These are phyloP conservation scores for Girardia tigrina DNA, from an alignment of 2,888 invertebrate species.

Conservation along the genomic window DNA sequence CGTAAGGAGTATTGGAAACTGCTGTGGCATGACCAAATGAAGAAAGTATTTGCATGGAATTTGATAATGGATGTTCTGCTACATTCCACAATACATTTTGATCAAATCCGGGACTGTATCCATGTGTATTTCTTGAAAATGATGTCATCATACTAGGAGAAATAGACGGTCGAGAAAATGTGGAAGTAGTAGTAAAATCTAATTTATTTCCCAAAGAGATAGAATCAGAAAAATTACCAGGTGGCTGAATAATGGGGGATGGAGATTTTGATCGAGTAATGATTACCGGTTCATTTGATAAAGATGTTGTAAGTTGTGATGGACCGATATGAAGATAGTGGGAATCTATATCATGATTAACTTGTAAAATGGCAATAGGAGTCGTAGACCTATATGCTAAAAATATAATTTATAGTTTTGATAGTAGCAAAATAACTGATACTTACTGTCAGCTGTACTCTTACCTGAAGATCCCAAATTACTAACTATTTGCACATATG, in stretches of 20 bases:
- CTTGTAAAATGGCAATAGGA: slow-evolving; percentile 12
- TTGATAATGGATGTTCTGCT: slow-evolving; percentile 3
- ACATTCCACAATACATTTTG: slow-evolving; percentile 6
- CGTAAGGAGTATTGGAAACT: neutral
- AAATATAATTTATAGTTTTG: neutral
- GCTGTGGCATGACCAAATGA: neutral
- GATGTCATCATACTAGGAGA: neutral
- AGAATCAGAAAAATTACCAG: slow-evolving; percentile 15
- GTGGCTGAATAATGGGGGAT: neutral
- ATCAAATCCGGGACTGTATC: slow-evolving; percentile 3
- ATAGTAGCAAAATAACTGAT: neutral
- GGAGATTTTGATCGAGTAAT: neutral
- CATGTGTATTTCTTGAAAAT: neutral
- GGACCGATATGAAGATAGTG: slow-evolving; percentile 10
- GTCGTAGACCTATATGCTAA: neutral
- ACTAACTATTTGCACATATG: neutral
- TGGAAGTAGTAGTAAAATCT: neutral
- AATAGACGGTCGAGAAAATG: neutral
- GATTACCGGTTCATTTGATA: neutral
- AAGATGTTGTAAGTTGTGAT: neutral
- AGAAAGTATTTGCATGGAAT: neutral
- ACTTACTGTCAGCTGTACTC: neutral
- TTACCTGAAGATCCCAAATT: neutral
- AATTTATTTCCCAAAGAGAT: neutral
- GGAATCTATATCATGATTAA: slow-evolving; percentile 5